phyloP scores from a whole-genome alignment of 2,797 vertebrate genomes.

The Molossus alvarezi region DNA sequence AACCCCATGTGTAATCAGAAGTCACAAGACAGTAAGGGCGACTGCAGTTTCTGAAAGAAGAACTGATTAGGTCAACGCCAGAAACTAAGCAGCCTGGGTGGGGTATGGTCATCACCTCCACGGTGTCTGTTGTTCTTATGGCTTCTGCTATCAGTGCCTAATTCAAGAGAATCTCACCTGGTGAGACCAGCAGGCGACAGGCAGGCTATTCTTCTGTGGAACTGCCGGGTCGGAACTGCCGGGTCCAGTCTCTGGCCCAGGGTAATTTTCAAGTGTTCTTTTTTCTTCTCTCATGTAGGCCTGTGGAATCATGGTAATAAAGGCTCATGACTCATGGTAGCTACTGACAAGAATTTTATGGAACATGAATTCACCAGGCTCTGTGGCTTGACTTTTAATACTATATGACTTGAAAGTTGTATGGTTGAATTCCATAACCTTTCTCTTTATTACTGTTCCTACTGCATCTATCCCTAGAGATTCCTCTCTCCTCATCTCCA shows the following conservation, averaged over 20 bases:
- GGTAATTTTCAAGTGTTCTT: constrained; percentile 17
- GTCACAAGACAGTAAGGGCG: not conserved
- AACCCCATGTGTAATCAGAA: not conserved
- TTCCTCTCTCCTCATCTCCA: not conserved
- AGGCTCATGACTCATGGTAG: constrained; percentile 1
- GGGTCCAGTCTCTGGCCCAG: not conserved
- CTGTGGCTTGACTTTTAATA: constrained; percentile 30
- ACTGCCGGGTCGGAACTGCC: not conserved
- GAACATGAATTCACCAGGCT: constrained; percentile 18
- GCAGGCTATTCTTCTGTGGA: constrained; percentile 3
- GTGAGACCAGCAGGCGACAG: not conserved
- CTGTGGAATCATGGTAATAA: constrained; percentile 34
- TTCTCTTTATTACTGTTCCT: constrained; percentile 45
- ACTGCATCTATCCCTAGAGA: not conserved
- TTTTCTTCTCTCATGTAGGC: not conserved
- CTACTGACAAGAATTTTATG: constrained; percentile 46
- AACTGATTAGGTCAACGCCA: not conserved
- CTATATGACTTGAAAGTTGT: constrained; percentile 9
- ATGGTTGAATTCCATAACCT: not conserved
- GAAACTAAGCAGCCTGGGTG: not conserved
- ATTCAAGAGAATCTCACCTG: constrained; percentile 47
- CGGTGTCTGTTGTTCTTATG: not conserved
- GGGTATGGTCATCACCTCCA: not conserved
- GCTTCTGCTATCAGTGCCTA: constrained; percentile 8
- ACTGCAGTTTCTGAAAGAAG: constrained; percentile 54